Evolutionary conservation across 2,113 vertebrate genomes (phyloP), one percentile per base, ranked within the genome.

Genomic region (Daphoenositta chrysoptera): DNA sequence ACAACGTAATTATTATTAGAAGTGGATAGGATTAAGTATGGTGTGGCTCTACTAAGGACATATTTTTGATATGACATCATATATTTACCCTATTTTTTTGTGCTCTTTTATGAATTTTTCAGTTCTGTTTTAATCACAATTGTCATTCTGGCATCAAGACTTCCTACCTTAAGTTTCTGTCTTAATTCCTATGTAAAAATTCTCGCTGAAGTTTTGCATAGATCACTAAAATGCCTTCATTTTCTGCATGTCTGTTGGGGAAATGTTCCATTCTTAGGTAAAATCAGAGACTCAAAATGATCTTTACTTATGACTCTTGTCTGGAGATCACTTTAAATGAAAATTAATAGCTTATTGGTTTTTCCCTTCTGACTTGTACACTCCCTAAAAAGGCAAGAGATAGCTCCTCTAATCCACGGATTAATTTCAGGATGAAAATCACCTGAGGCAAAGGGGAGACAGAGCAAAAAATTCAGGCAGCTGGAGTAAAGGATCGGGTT

Each of bases 351-450:
- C 8, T 40, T 48, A 11, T 21, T n/a, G 35, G 2, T 60, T 23
- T 60, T 82, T 47, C 7, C 27, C 44, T 22, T 73, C 37, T 27
- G 23, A 68, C 4, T 50, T 57, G 6, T 64, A 30, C 8, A 6
- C 8, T 7, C 48, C 16, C 3, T 8, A 23, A 73, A 90, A 84
- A 75, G 16, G 20, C 11, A 68, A 90, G 54, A 85, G 33, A 72
- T 91, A 65, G 3, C 19, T 8, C 30, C 5, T 50, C 83, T 95
- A 96, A 89, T 48, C 26, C 20, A n/a, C 33, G 63, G 56, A 76
- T 92, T 87, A 20, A 90, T 90, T 98, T 86, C 96, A 95, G 87
- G 75, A 89, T 70, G 97, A 97, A 96, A 97, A 97, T 83, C 90
- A 94, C 19, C 70, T 94, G 42, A 96, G 95, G 19, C 95, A 97